Conservation (phyloP, 1,140 invertebrate species). For the Copidosoma floridanum region DNA sequence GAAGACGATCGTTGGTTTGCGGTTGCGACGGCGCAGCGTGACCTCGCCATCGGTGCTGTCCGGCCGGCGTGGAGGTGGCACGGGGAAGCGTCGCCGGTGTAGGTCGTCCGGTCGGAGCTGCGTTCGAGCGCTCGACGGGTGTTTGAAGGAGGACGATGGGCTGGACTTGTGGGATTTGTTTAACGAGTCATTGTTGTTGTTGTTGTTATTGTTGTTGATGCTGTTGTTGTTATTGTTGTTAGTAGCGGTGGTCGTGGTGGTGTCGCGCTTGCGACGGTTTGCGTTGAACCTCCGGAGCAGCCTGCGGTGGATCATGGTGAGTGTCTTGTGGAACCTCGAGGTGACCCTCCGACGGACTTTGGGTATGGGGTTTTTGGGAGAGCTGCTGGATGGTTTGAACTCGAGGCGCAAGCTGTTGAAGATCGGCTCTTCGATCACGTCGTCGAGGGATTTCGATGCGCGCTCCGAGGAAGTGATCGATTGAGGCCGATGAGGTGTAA, state of each 20-base stretch:
- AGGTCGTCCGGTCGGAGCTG: slow-evolving; percentile 36
- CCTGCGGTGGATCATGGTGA: slow-evolving; percentile 20
- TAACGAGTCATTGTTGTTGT: background rate
- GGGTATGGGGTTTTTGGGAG: background rate
- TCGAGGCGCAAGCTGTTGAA: slow-evolving; percentile 45
- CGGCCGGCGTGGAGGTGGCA: background rate
- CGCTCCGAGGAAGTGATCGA: too few relatives aligned
- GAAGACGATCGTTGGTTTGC: slow-evolving; percentile 66
- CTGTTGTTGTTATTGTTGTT: background rate
- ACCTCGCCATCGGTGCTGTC: background rate
- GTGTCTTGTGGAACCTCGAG: slow-evolving; percentile 38
- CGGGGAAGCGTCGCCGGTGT: slow-evolving; percentile 20
- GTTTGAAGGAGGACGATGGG: too few relatives aligned
- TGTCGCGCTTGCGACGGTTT: background rate
- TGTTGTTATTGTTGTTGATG: background rate
- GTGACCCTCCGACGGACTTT: slow-evolving; percentile 9
- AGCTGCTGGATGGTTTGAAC: slow-evolving; percentile 27
- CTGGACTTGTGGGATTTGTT: background rate
- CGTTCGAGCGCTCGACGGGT: background rate
- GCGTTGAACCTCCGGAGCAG: slow-evolving; percentile 7
- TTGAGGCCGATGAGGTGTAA: too few relatives aligned
- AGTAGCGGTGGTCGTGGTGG: background rate
- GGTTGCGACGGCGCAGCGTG: slow-evolving; percentile 34
- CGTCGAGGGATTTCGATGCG: slow-evolving; percentile 18
- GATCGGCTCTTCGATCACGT: slow-evolving; percentile 32